Evolutionary conservation across 2,888 invertebrate species (phyloP).

Genomic region (Philereme vetulata): DNA sequence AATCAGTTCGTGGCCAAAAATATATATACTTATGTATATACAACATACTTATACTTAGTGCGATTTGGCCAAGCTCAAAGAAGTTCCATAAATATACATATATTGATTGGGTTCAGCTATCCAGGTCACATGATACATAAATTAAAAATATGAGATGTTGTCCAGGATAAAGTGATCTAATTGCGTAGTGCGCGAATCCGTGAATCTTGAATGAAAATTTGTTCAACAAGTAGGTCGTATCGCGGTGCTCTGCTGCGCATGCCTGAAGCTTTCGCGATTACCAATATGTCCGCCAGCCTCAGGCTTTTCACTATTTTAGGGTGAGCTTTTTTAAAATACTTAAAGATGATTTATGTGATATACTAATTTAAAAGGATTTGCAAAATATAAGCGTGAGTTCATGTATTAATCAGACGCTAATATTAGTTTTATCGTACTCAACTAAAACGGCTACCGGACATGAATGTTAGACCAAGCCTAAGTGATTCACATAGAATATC

Average conservation of each 20-base stretch:
- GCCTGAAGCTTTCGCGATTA: conserved; percentile 50
- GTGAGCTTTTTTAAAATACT: conserved; percentile 9
- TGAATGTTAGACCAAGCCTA: neutral
- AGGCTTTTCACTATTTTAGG: conserved; percentile 10
- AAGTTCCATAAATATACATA: conserved; percentile 8
- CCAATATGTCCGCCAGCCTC: conserved; percentile 55
- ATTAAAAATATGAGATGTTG: conserved; percentile 21
- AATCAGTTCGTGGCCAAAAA: neutral
- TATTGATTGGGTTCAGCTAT: conserved; percentile 4
- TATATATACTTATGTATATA: too few species aligned
- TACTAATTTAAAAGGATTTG: conserved; percentile 3
- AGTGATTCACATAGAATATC: neutral
- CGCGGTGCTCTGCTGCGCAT: conserved; percentile 53
- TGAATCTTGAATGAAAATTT: conserved; percentile 74
- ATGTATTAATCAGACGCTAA: neutral
- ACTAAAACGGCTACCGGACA: conserved; percentile 8
- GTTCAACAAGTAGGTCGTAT: conserved; percentile 77
- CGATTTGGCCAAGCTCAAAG: neutral
- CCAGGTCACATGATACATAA: conserved; percentile 3
- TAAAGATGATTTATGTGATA: neutral
- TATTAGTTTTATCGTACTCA: conserved; percentile 1
- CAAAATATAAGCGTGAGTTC: neutral
- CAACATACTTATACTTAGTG: too few species aligned
- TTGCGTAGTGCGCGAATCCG: conserved; percentile 68
- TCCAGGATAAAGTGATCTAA: conserved; percentile 31